Evolutionary conservation across 2,113 vertebrate species (phyloP), one percentile per base, ranked within the genome.

Genomic region (Colossoma macropomum): DNA sequence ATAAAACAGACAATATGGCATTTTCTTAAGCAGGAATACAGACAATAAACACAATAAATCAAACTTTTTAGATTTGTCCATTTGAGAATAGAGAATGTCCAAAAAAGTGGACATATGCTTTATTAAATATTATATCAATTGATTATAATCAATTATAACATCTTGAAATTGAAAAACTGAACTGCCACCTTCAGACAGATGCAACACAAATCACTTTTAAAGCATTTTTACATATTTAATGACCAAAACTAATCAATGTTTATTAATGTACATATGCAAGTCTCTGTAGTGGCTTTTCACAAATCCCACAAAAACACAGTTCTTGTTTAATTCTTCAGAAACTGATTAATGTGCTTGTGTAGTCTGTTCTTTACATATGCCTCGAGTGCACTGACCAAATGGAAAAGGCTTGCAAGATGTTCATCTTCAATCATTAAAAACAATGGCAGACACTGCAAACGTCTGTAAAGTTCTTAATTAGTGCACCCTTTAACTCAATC

Each of bases 401-500:
- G n/a, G 13, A 59, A 50, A 74, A 8, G 28, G 17, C 32, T 25
- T 59, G 3, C 19, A 79, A 56, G n/a, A 79, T 69, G 30, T 28
- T 59, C 27, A 16, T 5, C 32, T 80, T 60, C 38, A 21, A 27
- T 62, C 13, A 15, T 71, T 59, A 41, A 70, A 79, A 79, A 66
- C 16, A 60, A 28, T 59, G 8, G 54, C 50, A 59, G 21, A 70
- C 16, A 12, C 27, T 32, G 28, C 12, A 54, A 13, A 60, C 2
- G n/a, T 71, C 41, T 41, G n/a, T 72, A 72, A 38, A 76, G 32
- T n/a, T 34, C 54, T 25, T 59, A 60, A 60, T 34, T 76, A 38
- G 56, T 60, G 30, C 10, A 38, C 12, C 41, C 28, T 69, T 69
- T 7, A 38, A 38, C 32, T 69, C 10, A 11, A 15, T 71, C 68